Evolutionary conservation across 2,888 invertebrate species (phyloP).

Genomic region (Nymphalis polychloros): DNA sequence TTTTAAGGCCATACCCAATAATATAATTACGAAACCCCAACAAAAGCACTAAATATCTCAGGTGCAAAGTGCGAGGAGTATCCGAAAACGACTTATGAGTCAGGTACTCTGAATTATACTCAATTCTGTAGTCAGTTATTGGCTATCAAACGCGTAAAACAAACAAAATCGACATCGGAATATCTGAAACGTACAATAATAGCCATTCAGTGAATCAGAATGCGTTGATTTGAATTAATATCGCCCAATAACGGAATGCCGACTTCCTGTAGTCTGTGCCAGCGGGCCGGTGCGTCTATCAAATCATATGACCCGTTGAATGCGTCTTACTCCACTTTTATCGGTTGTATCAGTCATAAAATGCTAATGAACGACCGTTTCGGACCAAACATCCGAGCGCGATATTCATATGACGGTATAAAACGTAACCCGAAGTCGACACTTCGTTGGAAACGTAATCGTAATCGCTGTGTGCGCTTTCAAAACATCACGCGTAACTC

Average conservation of each 20-base stretch:
- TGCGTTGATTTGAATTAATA: slow-evolving; percentile 63
- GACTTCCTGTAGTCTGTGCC: slow-evolving; percentile 63
- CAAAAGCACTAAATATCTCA: slow-evolving; percentile 21
- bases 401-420: slow-evolving; percentile 80
- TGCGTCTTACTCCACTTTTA: slow-evolving; percentile 81
- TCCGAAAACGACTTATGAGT: slow-evolving; percentile 23
- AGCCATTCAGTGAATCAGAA: slow-evolving; percentile 67
- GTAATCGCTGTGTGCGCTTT: slow-evolving; percentile 75
- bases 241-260: slow-evolving; percentile 64
- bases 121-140: slow-evolving; percentile 42
- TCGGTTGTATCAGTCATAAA: slow-evolving; percentile 81
- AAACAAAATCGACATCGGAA: slow-evolving; percentile 57
- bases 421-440: slow-evolving; percentile 80
- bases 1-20: slow-evolving; percentile 17
- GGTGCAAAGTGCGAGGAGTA: slow-evolving; percentile 16
- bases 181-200: slow-evolving; percentile 61
- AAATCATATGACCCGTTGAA: slow-evolving; percentile 75
- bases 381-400: slow-evolving; percentile 80
- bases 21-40: slow-evolving; percentile 15
- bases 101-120: slow-evolving; percentile 44
- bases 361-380: slow-evolving; percentile 80
- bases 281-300: slow-evolving; percentile 70
- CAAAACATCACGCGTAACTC: slow-evolving; percentile 77
- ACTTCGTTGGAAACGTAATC: slow-evolving; percentile 78
- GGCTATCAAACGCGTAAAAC: slow-evolving; percentile 53